Percentiles rank a stretch among this genome's conserved stretches.
Evolutionary conservation across 2,888 invertebrate species (phyloP).

Genomic region (Eupithecia centaureata): DNA sequence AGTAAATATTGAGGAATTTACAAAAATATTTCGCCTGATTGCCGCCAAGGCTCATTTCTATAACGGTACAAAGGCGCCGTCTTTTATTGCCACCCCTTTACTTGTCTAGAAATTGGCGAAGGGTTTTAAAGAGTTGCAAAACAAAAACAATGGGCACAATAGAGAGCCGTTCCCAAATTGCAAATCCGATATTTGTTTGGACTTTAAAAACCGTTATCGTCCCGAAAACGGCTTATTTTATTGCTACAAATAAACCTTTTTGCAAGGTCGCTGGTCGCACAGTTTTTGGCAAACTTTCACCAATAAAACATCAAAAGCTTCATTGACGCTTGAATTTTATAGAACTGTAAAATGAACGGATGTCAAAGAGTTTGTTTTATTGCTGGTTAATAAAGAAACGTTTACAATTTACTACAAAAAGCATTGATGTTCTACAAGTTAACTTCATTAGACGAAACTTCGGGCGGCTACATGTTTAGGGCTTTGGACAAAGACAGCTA

Average conservation of each 20-base stretch:
- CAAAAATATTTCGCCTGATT: slow-evolving; percentile 38
- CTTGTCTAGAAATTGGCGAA: slow-evolving; percentile 57
- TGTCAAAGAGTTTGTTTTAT: slow-evolving; percentile 41
- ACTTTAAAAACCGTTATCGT: slow-evolving; percentile 57
- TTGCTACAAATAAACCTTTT: slow-evolving; percentile 61
- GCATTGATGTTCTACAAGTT: slow-evolving; percentile 35
- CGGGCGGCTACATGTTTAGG: slow-evolving; percentile 40
- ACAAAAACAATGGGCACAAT: slow-evolving; percentile 61
- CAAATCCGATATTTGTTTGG: slow-evolving; percentile 53
- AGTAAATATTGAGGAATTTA: slow-evolving; percentile 46
- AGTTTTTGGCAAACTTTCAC: slow-evolving; percentile 40
- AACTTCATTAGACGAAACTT: slow-evolving; percentile 36
- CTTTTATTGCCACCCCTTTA: slow-evolving; percentile 60
- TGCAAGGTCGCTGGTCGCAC: slow-evolving; percentile 32
- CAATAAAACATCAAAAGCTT: slow-evolving; percentile 37
- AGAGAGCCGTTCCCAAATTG: slow-evolving; percentile 51
- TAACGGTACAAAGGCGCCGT: slow-evolving; percentile 51
- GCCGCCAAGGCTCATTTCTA: slow-evolving; percentile 43
- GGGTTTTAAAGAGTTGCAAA: slow-evolving; percentile 71
- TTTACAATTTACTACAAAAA: slow-evolving; percentile 34
- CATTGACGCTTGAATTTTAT: slow-evolving; percentile 29
- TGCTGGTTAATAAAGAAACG: slow-evolving; percentile 33
- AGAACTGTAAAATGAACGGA: slow-evolving; percentile 35
- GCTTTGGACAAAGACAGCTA: slow-evolving; percentile 35
- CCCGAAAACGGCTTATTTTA: slow-evolving; percentile 64